A percentile compares a stretch with the other conserved stretches of the same genome.
phyloP scores from a whole-genome alignment of 1,140 invertebrate species.

The Drosophila ananassae region DNA sequence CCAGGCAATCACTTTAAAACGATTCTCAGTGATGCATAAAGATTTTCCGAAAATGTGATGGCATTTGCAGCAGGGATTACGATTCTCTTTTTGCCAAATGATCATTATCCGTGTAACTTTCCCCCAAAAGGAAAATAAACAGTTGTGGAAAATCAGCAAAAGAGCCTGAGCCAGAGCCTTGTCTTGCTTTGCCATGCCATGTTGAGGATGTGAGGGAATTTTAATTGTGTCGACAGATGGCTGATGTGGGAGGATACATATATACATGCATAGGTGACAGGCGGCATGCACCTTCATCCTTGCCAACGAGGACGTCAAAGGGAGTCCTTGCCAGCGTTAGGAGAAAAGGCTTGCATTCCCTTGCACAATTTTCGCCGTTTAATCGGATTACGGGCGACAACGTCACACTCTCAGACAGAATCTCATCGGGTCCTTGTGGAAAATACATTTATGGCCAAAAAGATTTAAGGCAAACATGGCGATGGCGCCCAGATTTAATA shows the following conservation, averaged over 20 bases:
- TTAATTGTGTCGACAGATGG: constrained; percentile 61
- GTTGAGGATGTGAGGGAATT: constrained; percentile 38
- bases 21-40: constrained; percentile 8
- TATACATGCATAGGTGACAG: constrained; percentile 13
- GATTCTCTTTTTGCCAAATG: constrained; percentile 3
- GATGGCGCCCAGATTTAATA: constrained; percentile 40
- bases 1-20: constrained; percentile 12
- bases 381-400: constrained; percentile 57
- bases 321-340: constrained; percentile 8
- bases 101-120: constrained; percentile 18
- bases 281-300: constrained; percentile 8
- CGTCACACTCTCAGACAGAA: not conserved
- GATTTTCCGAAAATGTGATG: constrained; percentile 13
- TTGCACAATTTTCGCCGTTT: constrained; percentile 65
- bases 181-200: not conserved
- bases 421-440: constrained; percentile 30
- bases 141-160: constrained; percentile 14
- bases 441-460: constrained; percentile 50
- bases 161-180: constrained; percentile 5
- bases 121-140: not conserved
- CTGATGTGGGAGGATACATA: not conserved
- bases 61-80: constrained; percentile 10
- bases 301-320: constrained; percentile 21
- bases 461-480: constrained; percentile 19
- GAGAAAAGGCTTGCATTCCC: constrained; percentile 51